Evolutionary conservation across 2,888 invertebrate species (phyloP).

Genomic region (Cabera pusaria): DNA sequence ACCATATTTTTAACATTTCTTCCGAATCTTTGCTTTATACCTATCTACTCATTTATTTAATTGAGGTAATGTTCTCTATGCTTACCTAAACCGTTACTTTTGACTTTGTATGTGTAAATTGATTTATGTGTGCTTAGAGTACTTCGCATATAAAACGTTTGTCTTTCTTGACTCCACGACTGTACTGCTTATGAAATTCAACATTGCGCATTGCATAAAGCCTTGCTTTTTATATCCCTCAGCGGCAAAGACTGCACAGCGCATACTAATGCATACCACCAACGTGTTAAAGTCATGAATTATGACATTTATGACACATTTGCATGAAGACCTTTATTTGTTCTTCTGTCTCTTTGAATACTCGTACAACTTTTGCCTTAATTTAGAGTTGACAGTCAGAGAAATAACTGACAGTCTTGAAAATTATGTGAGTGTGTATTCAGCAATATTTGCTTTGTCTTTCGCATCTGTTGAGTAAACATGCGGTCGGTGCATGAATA

Average conservation of each 20-base stretch:
- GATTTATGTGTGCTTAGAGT: too few species aligned
- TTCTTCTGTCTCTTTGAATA: slow-evolving; percentile 8
- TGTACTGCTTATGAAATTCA: too few species aligned
- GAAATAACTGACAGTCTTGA: slow-evolving; percentile 5
- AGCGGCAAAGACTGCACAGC: neutral
- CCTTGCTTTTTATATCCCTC: too few species aligned
- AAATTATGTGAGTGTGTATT: slow-evolving; percentile 8
- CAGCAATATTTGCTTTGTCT: slow-evolving; percentile 6
- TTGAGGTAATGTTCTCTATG: too few species aligned
- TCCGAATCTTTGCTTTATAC: too few species aligned
- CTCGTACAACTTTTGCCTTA: slow-evolving; percentile 14
- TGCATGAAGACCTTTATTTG: slow-evolving; percentile 16
- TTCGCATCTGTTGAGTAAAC: slow-evolving; percentile 4
- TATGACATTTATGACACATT: slow-evolving; percentile 4
- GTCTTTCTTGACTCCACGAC: too few species aligned
- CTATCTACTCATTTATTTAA: too few species aligned
- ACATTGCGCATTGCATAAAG: too few species aligned
- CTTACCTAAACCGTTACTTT: too few species aligned
- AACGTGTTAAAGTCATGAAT: slow-evolving; percentile 9
- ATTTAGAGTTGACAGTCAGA: slow-evolving; percentile 13
- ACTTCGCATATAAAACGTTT: too few species aligned
- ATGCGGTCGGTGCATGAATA: neutral
- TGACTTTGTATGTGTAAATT: too few species aligned
- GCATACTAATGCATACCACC: slow-evolving; percentile 13
- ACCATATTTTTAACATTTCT: too few species aligned